Conservation (phyloP, 2,888 invertebrate genomes). For the Baronia brevicornis region DNA sequence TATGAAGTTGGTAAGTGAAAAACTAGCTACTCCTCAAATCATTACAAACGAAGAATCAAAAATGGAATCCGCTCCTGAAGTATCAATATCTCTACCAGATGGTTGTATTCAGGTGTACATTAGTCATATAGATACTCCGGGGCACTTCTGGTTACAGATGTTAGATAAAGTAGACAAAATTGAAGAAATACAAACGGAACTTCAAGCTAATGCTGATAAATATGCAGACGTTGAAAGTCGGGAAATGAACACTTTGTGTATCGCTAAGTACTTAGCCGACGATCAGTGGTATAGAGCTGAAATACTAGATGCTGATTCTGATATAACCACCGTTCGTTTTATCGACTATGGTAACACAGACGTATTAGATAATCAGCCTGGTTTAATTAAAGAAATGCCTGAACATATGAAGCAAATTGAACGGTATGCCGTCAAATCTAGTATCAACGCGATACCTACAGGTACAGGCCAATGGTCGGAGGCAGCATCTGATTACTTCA, state of each 20-base stretch:
- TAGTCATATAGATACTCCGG: conserved; percentile 84
- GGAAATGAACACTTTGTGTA: conserved; percentile 78
- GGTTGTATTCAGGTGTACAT: conserved; percentile 73
- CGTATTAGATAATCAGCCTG: conserved; percentile 78
- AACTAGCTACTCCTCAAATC: conserved; percentile 49
- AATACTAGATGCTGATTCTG: conserved; percentile 85
- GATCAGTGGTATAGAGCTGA: conserved; percentile 94
- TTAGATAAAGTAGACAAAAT: conserved; percentile 73
- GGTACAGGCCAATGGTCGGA: conserved; percentile 80
- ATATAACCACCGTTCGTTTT: conserved; percentile 85
- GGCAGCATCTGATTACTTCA: conserved; percentile 75
- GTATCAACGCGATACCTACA: conserved; percentile 79
- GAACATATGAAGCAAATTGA: conserved; percentile 73
- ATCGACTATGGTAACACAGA: conserved; percentile 88
- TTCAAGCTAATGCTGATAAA: conserved; percentile 75
- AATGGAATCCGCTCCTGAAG: conserved; percentile 30
- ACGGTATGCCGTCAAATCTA: conserved; percentile 77
- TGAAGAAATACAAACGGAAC: conserved; percentile 76
- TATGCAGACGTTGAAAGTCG: conserved; percentile 73
- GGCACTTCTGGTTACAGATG: conserved; percentile 84
- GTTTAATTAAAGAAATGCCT: conserved; percentile 77
- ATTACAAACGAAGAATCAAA: conserved; percentile 32
- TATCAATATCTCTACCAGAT: conserved; percentile 45
- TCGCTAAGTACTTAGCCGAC: conserved; percentile 88
- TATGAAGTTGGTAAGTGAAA: conserved; percentile 59